A percentile compares a stretch with the other conserved stretches of the same genome.
phyloP scores from a whole-genome alignment of 2,113 vertebrate genomes.

The Pholis gunnellus region DNA sequence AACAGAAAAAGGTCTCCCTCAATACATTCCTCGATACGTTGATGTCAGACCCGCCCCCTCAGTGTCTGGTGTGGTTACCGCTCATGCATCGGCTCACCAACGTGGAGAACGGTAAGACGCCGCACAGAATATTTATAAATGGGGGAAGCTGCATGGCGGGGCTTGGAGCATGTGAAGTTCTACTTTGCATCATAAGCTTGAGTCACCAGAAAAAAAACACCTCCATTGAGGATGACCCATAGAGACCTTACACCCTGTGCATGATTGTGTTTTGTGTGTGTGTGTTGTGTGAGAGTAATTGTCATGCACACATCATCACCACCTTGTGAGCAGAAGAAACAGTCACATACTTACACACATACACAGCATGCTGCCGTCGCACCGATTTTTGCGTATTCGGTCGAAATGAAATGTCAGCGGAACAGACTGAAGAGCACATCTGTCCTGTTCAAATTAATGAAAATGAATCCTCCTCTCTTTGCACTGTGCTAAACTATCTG shows the following conservation, averaged over 20 bases:
- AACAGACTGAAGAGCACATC: slow-evolving; percentile 4
- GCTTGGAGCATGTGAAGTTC: slow-evolving; percentile 47
- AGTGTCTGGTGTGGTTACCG: slow-evolving; percentile 98
- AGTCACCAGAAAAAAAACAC: slow-evolving; percentile 9
- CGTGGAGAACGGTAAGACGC: slow-evolving; percentile 95
- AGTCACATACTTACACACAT: slow-evolving; percentile 13
- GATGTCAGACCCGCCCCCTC: slow-evolving; percentile 97
- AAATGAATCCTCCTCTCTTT: slow-evolving; percentile 36
- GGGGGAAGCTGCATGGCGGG: background rate
- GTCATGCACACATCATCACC: slow-evolving; percentile 30
- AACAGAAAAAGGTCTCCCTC: slow-evolving; percentile 97
- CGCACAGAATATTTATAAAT: slow-evolving; percentile 12
- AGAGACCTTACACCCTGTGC: slow-evolving; percentile 37
- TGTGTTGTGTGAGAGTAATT: slow-evolving; percentile 25
- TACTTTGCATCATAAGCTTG: slow-evolving; percentile 57
- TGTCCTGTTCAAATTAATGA: slow-evolving; percentile 37
- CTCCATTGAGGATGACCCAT: slow-evolving; percentile 25
- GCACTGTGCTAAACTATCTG: slow-evolving; percentile 46
- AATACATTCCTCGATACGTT: slow-evolving; percentile 97
- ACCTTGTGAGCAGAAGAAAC: slow-evolving; percentile 28
- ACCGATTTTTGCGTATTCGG: background rate
- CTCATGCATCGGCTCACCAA: slow-evolving; percentile 98
- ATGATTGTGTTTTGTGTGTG: slow-evolving; percentile 21
- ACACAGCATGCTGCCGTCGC: background rate
- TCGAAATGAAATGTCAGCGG: slow-evolving; percentile 14